Percentiles rank a stretch among this genome's conserved stretches.
Evolutionary conservation across 2,888 invertebrate genomes (phyloP).

Genomic region (Ichneumoninae sp.): DNA sequence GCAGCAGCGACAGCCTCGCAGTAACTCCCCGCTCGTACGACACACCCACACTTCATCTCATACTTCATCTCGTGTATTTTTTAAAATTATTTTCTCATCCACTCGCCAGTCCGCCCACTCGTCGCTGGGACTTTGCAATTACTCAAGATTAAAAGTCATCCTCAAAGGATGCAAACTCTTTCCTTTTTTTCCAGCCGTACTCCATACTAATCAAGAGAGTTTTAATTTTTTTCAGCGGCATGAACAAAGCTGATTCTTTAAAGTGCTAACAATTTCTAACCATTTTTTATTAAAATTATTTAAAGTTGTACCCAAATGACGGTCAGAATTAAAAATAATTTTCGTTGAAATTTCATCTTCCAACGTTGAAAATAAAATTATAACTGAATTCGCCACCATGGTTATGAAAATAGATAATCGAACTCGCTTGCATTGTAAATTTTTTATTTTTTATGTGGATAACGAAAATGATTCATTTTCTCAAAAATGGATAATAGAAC

Average conservation of each 20-base stretch:
- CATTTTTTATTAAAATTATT: neutral
- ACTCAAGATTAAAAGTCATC: conserved; percentile 3
- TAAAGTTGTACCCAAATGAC: neutral
- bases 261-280: neutral
- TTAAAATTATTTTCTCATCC: neutral
- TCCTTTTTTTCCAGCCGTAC: neutral
- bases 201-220: neutral
- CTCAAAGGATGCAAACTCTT: neutral
- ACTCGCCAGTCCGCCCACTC: conserved; percentile 9
- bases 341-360: neutral
- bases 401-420: too few species aligned
- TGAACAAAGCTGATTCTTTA: neutral
- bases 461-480: too few species aligned
- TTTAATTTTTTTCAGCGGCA: neutral
- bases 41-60: conserved; percentile 27
- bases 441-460: too few species aligned
- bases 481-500: too few species aligned
- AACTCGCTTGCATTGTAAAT: too few species aligned
- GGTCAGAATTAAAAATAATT: neutral
- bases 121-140: conserved; percentile 4
- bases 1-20: conserved; percentile 8
- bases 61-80: neutral
- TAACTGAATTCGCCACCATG: too few species aligned
- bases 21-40: neutral
- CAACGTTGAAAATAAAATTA: too few species aligned